phyloP scores from a whole-genome alignment of 37 sponge, comb jelly and placozoan genomes.

The Lycopodina hypogea region DNA sequence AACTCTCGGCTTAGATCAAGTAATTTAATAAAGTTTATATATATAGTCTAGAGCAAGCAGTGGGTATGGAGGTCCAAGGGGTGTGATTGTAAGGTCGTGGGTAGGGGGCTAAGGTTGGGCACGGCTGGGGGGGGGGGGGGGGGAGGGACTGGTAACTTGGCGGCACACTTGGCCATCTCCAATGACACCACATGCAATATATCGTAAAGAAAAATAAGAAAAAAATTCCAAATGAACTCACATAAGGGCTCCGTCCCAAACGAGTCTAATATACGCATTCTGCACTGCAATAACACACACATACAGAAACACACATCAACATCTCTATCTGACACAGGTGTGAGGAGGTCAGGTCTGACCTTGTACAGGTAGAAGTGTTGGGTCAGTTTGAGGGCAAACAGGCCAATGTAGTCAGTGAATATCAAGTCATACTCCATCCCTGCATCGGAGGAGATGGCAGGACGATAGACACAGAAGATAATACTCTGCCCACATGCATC shows the following conservation, averaged over 20 bases:
- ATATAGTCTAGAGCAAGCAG: too few relatives aligned
- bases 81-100: too few relatives aligned
- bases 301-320: not conserved
- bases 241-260: constrained; percentile 74
- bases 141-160: too few relatives aligned
- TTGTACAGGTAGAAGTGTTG: constrained; percentile 57
- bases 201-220: too few relatives aligned
- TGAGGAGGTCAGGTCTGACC: not conserved
- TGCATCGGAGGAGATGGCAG: constrained; percentile 10
- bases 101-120: too few relatives aligned
- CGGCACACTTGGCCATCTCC: too few relatives aligned
- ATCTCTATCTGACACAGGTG: not conserved
- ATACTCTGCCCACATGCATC: not conserved
- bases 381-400: constrained; percentile 41
- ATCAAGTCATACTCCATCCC: constrained; percentile 59
- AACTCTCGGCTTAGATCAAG: too few relatives aligned
- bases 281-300: constrained; percentile 25
- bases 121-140: too few relatives aligned
- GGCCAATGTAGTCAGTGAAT: constrained; percentile 76
- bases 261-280: constrained; percentile 63
- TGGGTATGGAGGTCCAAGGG: too few relatives aligned
- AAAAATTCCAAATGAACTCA: too few relatives aligned
- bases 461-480: not conserved
- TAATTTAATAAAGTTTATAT: too few relatives aligned
- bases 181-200: too few relatives aligned